Evolutionary conservation across 2,888 invertebrate genomes (phyloP).

Genomic region (Sepioteuthis lessoniana): DNA sequence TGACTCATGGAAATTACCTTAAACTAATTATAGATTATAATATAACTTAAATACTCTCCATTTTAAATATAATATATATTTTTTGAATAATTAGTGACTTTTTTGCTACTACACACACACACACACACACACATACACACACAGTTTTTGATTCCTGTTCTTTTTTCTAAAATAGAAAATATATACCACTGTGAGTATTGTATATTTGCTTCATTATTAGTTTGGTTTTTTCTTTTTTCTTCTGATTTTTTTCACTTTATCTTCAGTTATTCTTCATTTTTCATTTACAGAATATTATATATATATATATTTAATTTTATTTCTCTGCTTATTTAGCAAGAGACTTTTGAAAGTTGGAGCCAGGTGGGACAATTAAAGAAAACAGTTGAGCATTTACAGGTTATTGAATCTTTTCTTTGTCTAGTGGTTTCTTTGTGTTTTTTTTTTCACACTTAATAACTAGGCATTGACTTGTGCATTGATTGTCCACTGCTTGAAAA

Average conservation of each 20-base stretch:
- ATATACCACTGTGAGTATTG: background rate
- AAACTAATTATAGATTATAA: too few species aligned
- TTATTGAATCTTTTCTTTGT: conserved; percentile 39
- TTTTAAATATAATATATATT: too few species aligned
- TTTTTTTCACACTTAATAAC: background rate
- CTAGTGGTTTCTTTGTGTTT: background rate
- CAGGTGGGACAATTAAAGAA: conserved; percentile 43
- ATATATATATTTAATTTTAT: background rate
- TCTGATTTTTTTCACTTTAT: background rate
- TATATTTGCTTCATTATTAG: background rate
- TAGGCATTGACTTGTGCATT: background rate
- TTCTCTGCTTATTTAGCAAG: conserved; percentile 39
- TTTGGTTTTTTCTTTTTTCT: too few species aligned
- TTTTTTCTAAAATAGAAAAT: background rate
- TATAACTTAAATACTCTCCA: too few species aligned
- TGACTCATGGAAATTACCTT: too few species aligned
- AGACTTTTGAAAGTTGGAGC: conserved; percentile 36
- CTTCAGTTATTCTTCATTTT: background rate
- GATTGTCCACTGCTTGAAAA: background rate
- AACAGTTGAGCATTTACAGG: conserved; percentile 38
- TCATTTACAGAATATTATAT: background rate
- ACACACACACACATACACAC: too few species aligned
- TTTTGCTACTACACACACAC: too few species aligned
- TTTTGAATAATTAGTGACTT: too few species aligned
- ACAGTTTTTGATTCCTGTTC: too few species aligned